Conservation (phyloP, 2,797 vertebrate species). For the Betta splendens region DNA sequence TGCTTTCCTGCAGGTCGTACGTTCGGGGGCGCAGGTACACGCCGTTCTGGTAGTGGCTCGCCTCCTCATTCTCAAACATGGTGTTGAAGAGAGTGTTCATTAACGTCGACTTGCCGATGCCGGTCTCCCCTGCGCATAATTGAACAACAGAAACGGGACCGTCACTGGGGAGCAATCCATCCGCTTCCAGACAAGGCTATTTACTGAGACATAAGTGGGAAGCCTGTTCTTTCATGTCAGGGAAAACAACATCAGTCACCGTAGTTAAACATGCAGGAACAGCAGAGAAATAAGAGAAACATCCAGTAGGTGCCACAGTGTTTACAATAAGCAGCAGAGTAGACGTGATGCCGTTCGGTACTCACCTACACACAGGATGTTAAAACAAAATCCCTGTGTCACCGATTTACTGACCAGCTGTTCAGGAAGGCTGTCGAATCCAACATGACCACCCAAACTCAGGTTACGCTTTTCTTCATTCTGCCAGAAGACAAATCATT, state of each 20-base stretch:
- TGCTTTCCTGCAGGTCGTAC: conserved; percentile 95
- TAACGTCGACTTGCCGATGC: conserved; percentile 96
- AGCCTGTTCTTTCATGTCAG: conserved; percentile 15
- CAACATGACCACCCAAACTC: conserved; percentile 93
- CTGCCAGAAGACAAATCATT: conserved; percentile 69
- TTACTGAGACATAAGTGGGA: conserved; percentile 18
- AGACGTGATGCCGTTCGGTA: conserved; percentile 23
- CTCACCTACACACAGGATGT: conserved; percentile 99
- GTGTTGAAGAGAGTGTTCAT: conserved; percentile 99
- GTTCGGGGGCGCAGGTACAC: conserved; percentile 92
- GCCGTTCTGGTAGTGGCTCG: conserved; percentile 92
- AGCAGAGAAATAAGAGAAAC: conserved; percentile 21
- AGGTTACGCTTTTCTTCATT: conserved; percentile 93
- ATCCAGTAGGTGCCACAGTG: background rate
- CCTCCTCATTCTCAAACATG: conserved; percentile 95
- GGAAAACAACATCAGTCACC: conserved; percentile 7
- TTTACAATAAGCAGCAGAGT: background rate
- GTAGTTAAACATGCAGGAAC: conserved; percentile 1
- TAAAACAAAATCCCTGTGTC: conserved; percentile 98
- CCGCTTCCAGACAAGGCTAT: conserved; percentile 27
- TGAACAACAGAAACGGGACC: background rate
- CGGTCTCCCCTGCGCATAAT: conserved; percentile 88
- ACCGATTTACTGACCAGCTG: conserved; percentile 99
- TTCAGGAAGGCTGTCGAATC: conserved; percentile 97
- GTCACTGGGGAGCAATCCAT: conserved; percentile 32